Percentiles rank a stretch among this genome's conserved stretches.
Conservation (phyloP, 2,797 vertebrate genomes). For the Smutsia temminckii region DNA sequence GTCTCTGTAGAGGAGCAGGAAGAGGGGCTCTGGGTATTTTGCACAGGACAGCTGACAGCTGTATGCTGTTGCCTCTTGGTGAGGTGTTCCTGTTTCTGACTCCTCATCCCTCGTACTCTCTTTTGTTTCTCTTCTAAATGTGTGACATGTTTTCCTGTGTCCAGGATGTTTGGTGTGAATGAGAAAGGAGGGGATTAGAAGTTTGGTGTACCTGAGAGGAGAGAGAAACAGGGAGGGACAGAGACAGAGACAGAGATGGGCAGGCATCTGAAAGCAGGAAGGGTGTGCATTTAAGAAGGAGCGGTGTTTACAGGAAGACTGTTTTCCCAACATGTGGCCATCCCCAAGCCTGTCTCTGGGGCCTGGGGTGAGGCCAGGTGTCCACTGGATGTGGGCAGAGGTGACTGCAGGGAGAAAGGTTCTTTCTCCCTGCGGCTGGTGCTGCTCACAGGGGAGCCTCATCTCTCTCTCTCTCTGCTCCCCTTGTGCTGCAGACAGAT, state of each 20-base stretch:
- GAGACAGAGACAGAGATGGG: background rate
- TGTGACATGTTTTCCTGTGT: background rate
- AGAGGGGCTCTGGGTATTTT: background rate
- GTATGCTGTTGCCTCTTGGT: background rate
- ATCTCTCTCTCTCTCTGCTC: slow-evolving; percentile 50
- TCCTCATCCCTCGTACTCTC: background rate
- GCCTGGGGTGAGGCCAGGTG: background rate
- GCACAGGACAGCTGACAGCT: background rate
- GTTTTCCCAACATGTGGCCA: background rate
- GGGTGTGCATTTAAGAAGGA: background rate
- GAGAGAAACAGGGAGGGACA: background rate
- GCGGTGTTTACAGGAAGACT: background rate
- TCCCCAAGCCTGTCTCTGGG: background rate
- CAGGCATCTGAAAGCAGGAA: background rate
- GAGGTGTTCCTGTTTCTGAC: background rate
- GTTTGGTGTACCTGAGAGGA: background rate
- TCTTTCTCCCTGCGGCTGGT: background rate
- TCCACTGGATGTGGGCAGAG: background rate
- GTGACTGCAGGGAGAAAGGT: slow-evolving; percentile 20
- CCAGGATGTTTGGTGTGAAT: background rate
- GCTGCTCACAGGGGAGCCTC: slow-evolving; percentile 64
- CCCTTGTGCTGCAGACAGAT: slow-evolving; percentile 93
- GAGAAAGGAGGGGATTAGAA: background rate
- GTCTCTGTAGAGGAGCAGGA: background rate
- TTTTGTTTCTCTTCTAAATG: background rate